Evolutionary conservation across 2,888 invertebrate genomes (phyloP), one percentile per base, ranked within the genome.

Genomic region (Xanthostigma xanthostigma): DNA sequence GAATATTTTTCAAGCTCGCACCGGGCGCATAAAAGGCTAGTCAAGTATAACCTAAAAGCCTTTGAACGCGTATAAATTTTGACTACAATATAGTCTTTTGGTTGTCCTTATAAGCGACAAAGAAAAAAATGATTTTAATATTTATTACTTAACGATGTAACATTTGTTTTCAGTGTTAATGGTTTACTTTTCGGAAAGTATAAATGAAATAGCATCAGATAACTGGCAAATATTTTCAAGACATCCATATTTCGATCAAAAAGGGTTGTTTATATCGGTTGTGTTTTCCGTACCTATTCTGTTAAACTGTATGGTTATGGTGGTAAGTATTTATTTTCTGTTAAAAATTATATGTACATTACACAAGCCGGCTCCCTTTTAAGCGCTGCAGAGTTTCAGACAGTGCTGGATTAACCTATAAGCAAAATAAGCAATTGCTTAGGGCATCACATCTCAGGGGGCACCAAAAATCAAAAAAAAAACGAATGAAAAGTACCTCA

Each of bases 191-290:
- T 89, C 93, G 17, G 92, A 93, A 68, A 84, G 77, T 58, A 86
- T 94, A 56, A 94, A 94, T 64, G 84, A 89, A 70, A 76, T 88
- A 53, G 93, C 91, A 3, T 89, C 93, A 0, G 75, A 75, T 53
- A 84, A 93, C 66, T 93, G 91, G 90, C 79, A 82, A 59, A 70
- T 81, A 50, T 92, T 94, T 66, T 87, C 93, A 0, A 78, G 81
- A 57, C 91, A 94, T 59, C 93, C 93, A 63, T 94, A 93, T 66
- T 94, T 94, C 65, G 94, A 94, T 66, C 87, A 87, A 59, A 87
- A 87, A 69, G 94, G 94, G 14, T 72, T 93, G 46, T 94, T 94
- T 64, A 92, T 94, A 74, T 93, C 93, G 1, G 78, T 91, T 10
- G 88, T 93, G 17, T 92, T 92, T 68, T 93, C 91, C n/a, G 82